Base-by-base conservation (phyloP, 30 jellyfish, hydroid and myxozoan genomes). In the Turritopsis dohrnii region DNA sequence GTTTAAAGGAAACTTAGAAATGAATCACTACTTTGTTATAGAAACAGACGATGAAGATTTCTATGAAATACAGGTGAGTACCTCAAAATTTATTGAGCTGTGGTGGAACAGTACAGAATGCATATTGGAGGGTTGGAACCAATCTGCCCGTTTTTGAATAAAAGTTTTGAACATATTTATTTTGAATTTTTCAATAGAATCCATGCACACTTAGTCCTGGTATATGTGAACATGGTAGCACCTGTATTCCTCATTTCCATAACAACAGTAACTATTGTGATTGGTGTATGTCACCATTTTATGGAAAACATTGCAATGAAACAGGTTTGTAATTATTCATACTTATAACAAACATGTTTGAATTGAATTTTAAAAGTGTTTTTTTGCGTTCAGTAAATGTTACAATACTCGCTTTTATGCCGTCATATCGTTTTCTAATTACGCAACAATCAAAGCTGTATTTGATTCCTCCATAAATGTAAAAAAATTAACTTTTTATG, bases 271-370 rank as follows among this genome's bases (percentile, higher is more conserved):
- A 66, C 18, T n/a, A 1, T 22, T 66, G 76, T 66, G 76, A 66
- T n/a, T n/a, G 76, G 29, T 66, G 76, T 66, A 4, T 3, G 29
- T 7, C 76, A 66, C 76, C 76, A n/a, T 66, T n/a, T 25, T n/a
- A 22, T 66, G 76, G 76, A 3, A 66, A 66, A 66, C 76, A 66
- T 66, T 66, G 76, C 76, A 66, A 66, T 66, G 76, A 66, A 66
- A 66, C 76, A 66, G 76, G 76, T 66, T 17, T 4, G 8, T 66
- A 22, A 3, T 66, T 66, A 3, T 25, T 3, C 5, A 3, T 41
- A 3, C 13, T 13, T 41, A 41, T 41, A 41, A 41, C 60, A n/a
- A n/a, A n/a, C n/a, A n/a, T 41, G 60, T 41, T 3, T 41, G 13
- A 5, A 41, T n/a, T 41, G 5, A 41, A 3, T 3, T 41, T 41